phyloP scores from a whole-genome alignment of 2,888 invertebrate species.

The Tetheella fluctuosa region DNA sequence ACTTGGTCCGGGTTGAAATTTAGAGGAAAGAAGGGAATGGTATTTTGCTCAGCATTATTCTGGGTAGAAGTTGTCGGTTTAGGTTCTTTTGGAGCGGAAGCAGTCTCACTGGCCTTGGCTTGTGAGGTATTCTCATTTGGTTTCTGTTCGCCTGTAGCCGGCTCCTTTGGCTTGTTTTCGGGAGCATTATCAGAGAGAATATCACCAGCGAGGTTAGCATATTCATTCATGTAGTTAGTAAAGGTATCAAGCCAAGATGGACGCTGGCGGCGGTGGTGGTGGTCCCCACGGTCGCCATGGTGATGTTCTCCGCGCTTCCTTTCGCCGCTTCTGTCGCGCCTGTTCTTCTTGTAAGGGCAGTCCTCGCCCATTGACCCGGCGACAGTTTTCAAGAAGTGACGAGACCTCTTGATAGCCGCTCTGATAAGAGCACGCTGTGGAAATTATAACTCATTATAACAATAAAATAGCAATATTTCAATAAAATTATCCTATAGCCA shows the following conservation, averaged over 20 bases:
- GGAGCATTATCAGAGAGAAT: slow-evolving; percentile 39
- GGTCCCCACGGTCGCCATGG: slow-evolving; percentile 36
- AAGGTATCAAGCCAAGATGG: slow-evolving; percentile 78
- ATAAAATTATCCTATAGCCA: neutral
- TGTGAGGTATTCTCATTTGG: slow-evolving; percentile 27
- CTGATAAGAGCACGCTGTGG: slow-evolving; percentile 62
- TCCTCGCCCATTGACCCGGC: slow-evolving; percentile 43
- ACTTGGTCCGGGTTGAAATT: slow-evolving; percentile 20
- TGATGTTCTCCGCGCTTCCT: slow-evolving; percentile 43
- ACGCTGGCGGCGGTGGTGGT: slow-evolving; percentile 48
- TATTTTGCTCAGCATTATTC: slow-evolving; percentile 1
- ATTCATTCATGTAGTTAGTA: slow-evolving; percentile 80
- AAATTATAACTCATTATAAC: slow-evolving; percentile 11
- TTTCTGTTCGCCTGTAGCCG: slow-evolving; percentile 28
- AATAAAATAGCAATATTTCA: neutral
- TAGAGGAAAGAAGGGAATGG: slow-evolving; percentile 29
- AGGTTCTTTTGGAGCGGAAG: neutral
- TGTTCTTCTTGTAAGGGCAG: slow-evolving; percentile 53
- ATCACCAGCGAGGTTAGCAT: slow-evolving; percentile 78
- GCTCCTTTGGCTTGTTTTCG: slow-evolving; percentile 35
- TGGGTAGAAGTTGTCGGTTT: neutral
- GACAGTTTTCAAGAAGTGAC: slow-evolving; percentile 64
- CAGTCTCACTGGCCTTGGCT: slow-evolving; percentile 14
- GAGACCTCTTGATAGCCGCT: slow-evolving; percentile 68
- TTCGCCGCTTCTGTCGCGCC: slow-evolving; percentile 51